Evolutionary conservation across 2,888 invertebrate genomes (phyloP), one percentile per base, ranked within the genome.

Genomic region (Clanis bilineata): DNA sequence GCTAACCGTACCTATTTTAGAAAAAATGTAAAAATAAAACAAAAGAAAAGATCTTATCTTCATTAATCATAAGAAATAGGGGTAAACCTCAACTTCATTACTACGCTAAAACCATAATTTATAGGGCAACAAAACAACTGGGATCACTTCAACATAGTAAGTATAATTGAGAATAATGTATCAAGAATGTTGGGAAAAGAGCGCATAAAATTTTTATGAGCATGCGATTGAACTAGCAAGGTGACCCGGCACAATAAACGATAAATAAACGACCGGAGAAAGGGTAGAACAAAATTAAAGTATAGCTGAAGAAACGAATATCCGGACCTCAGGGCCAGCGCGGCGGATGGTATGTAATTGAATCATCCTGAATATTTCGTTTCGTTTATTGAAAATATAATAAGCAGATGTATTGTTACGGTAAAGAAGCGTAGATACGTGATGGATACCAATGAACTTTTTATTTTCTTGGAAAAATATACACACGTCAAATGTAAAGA

Each of bases 61-160:
- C 38, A 47, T 47, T 58, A 21, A 51, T 28, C 28, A 68, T 66
- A 72, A 69, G 70, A 79, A 82, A 76, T 74, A 76, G 66, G 67
- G 76, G 75, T 67, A 65, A 65, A 71, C 65, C 65, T 63, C 62
- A 64, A 70, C 64, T 75, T 76, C 73, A 76, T 76, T 69, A 69
- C 58, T 69, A 69, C 59, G 54, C 61, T 63, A 72, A 68, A 72
- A 60, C 61, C 18, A 73, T 73, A 71, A 81, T 76, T 79, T 79
- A 81, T 66, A 69, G 65, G 59, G 59, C 65, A 66, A 67, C 68
- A 67, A 70, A 72, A 70, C 56, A 59, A 47, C 60, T 59, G 22
- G 57, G 62, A 70, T 73, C 70, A 73, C 63, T 68, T 73, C 69
- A 69, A 64, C 62, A 58, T 58, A 66, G 58, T 59, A 38, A 57